phyloP scores from a whole-genome alignment of 2,888 invertebrate species.

The Sarcophaga variegata region DNA sequence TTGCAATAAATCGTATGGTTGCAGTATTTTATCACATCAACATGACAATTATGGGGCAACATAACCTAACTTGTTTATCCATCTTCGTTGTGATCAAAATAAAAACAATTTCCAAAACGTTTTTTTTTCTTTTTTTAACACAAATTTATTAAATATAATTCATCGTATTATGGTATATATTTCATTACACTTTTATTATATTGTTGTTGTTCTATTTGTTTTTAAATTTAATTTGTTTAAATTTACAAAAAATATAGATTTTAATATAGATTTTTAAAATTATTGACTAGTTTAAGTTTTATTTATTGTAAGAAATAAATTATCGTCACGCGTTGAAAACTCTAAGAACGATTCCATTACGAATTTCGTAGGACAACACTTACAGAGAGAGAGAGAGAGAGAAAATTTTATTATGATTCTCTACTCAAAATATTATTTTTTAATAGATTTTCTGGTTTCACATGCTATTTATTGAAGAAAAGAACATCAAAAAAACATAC shows the following conservation, averaged over 20 bases:
- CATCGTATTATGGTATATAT: conserved; percentile 52
- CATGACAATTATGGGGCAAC: too few species aligned
- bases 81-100: too few species aligned
- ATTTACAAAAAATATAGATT: conserved; percentile 59
- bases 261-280: conserved; percentile 43
- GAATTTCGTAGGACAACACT: not conserved
- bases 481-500: conserved; percentile 52
- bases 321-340: conserved; percentile 68
- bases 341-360: conserved; percentile 18
- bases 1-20: too few species aligned
- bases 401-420: not conserved
- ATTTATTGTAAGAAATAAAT: conserved; percentile 47
- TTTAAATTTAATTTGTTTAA: conserved; percentile 50
- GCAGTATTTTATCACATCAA: too few species aligned
- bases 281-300: conserved; percentile 38
- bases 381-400: not conserved
- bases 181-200: conserved; percentile 24
- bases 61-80: too few species aligned
- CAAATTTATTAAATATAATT: too few species aligned
- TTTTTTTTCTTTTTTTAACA: too few species aligned
- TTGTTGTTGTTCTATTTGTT: conserved; percentile 20
- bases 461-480: conserved; percentile 31
- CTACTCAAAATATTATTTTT: not conserved
- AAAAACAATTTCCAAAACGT: too few species aligned
- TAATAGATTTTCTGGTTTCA: not conserved